Evolutionary conservation across 2,797 vertebrate species (phyloP), one percentile per base, ranked within the genome.

Genomic region (Apodemus agrarius): DNA sequence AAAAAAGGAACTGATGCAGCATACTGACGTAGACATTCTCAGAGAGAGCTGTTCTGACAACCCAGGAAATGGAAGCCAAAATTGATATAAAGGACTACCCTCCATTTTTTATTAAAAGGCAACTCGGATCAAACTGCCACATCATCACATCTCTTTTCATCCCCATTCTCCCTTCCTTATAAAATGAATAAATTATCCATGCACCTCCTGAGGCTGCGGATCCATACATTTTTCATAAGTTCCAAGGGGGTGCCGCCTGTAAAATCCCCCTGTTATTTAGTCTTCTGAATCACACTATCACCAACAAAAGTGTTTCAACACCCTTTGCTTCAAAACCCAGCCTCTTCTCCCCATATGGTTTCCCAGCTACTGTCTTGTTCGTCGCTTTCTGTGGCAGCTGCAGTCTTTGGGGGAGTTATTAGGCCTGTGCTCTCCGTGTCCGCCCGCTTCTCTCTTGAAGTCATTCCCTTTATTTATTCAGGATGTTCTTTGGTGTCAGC

Each of bases 201-300:
- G 8, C 8, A 2, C 0, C 11, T 22, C 1, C 5, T 78, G 22
- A 21, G 21, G 46, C 12, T 3, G 16, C 4, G 13, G 17, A 3
- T 76, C 43, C 2, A 9, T 1, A 11, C 3, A 10, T 43, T 87
- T 34, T 40, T 43, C 24, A 37, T 78, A 31, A 69, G 69, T 26
- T 57, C 19, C 24, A 3, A 26, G 37, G 40, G 40, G 9, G 2
- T 26, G 24, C 11, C 16, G 59, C 5, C 22, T 29, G 1, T 14
- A 37, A 34, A 34, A 29, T 9, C n/a, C 69, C 13, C 40, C 21
- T 40, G 69, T 93, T 63, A 17, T 0, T 24, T 6, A 86, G 85
- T 96, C n/a, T 72, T 24, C 6, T 16, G 52, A 49, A 49, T 76
- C 9, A 37, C 40, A 86, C 9, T 4, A 7, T 40, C 29, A 57